Base-by-base conservation (phyloP, 2,888 invertebrate genomes). In the Taphrorychus bicolor region DNA sequence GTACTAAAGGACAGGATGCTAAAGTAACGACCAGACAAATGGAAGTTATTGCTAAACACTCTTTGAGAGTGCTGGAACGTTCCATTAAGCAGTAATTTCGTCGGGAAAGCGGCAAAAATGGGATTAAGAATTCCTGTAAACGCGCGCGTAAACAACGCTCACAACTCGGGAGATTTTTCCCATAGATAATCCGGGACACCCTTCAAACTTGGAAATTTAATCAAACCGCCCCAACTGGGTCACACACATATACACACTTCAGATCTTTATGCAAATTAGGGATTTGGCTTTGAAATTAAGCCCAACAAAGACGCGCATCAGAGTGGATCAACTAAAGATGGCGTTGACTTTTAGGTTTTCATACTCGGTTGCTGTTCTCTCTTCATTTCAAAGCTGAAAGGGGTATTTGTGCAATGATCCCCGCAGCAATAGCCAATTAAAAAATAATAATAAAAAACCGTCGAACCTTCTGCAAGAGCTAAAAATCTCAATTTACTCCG, bases 1-100 rank as follows among this genome's bases (percentile, higher is more conserved):
- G 75, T 74, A 77, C 77, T 78, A 78, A 79, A 78, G 74, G 78
- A 77, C 75, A 73, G 73, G 71, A 77, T 77, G 77, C 77, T 76
- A 76, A 74, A 54, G 32, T 79, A 78, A 79, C 76, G 78, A 78
- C 72, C 78, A 75, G 75, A 76, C 76, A 75, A 79, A 78, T 77
- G 77, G 76, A 77, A 78, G 77, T 76, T 76, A 76, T 76, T 72
- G 75, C 76, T 76, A 76, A 77, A 75, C 71, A 72, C 64, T 66
- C 41, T 24, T 63, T 7, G 40, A 49, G 16, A 40, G 40, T 53
- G 52, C 41, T 42, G 52, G 18, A 45, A 40, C 24, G 16, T 58
- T 67, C 54, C 40, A 62, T 62, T 63, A 32, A 16, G 21, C 23
- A 18, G 51, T 40, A 64, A 64, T 58, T 23, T 59, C 5, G 17